Percentiles rank a stretch among this genome's conserved stretches.
Evolutionary conservation across 2,888 invertebrate genomes (phyloP).

Genomic region (Tipula lateralis): DNA sequence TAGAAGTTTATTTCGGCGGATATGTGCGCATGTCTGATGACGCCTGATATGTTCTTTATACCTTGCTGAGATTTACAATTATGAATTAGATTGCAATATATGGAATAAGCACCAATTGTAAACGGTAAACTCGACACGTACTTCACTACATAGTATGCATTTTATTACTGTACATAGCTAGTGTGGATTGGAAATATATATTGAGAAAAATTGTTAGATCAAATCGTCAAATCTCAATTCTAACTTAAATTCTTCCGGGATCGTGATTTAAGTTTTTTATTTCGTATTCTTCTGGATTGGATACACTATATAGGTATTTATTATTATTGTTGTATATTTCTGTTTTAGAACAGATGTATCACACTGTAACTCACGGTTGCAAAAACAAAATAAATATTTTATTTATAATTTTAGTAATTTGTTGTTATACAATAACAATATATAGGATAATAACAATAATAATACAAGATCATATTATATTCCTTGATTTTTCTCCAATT

Average conservation of each 20-base stretch:
- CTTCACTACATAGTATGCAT: background rate
- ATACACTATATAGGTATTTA: background rate
- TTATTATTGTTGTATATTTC: background rate
- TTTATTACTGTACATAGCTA: background rate
- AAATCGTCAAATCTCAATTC: constrained; percentile 28
- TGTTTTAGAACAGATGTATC: constrained; percentile 26
- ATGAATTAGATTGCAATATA: too few relatives aligned
- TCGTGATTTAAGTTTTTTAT: constrained; percentile 41
- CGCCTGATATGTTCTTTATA: too few relatives aligned
- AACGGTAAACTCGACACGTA: background rate
- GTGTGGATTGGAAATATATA: background rate
- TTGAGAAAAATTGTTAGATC: constrained; percentile 21
- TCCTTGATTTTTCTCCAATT: constrained; percentile 12
- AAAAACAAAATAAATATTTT: background rate
- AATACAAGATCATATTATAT: constrained; percentile 12
- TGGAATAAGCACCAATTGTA: too few relatives aligned
- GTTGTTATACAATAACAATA: background rate
- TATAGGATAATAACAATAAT: constrained; percentile 12
- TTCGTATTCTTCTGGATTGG: background rate
- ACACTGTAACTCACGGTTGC: constrained; percentile 27
- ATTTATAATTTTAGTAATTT: constrained; percentile 3
- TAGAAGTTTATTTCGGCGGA: too few relatives aligned
- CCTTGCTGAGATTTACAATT: too few relatives aligned
- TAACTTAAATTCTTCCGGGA: constrained; percentile 43
- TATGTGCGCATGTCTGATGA: too few relatives aligned